Evolutionary conservation across 2,888 invertebrate genomes (phyloP).

Genomic region (Drosophila kanekoi): DNA sequence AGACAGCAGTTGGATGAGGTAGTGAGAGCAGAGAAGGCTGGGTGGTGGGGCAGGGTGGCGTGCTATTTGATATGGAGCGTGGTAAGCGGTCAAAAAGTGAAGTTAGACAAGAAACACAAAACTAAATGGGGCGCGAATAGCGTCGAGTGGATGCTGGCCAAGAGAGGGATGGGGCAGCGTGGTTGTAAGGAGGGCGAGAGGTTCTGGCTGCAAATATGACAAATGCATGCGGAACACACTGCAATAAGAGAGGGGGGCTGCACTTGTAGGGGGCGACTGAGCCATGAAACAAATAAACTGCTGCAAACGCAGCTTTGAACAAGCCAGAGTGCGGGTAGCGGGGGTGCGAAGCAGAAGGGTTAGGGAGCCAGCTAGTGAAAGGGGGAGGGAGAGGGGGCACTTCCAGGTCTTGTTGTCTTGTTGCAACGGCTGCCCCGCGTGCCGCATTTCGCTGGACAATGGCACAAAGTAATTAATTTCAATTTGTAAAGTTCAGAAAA

Average conservation of each 20-base stretch:
- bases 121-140: constrained; percentile 49
- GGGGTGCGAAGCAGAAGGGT: background rate
- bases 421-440: constrained; percentile 11
- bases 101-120: constrained; percentile 59
- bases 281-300: constrained; percentile 24
- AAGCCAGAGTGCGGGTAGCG: background rate
- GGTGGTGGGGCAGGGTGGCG: background rate
- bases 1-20: too few species aligned
- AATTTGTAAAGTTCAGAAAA: constrained; percentile 77
- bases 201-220: constrained; percentile 47
- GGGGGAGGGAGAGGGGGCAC: background rate
- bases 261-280: background rate
- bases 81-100: constrained; percentile 40
- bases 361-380: background rate
- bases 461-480: constrained; percentile 79
- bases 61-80: background rate
- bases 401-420: constrained; percentile 8
- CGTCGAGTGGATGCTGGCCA: constrained; percentile 5
- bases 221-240: constrained; percentile 43
- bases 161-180: background rate
- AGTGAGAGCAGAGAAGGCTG: too few species aligned
- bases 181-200: background rate
- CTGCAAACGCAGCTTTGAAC: background rate
- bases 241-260: constrained; percentile 12
- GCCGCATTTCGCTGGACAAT: constrained; percentile 59